These are phyloP conservation scores for Drosophila mayri DNA, from an alignment of 1,140 invertebrate species.

Conservation along the genomic window DNA sequence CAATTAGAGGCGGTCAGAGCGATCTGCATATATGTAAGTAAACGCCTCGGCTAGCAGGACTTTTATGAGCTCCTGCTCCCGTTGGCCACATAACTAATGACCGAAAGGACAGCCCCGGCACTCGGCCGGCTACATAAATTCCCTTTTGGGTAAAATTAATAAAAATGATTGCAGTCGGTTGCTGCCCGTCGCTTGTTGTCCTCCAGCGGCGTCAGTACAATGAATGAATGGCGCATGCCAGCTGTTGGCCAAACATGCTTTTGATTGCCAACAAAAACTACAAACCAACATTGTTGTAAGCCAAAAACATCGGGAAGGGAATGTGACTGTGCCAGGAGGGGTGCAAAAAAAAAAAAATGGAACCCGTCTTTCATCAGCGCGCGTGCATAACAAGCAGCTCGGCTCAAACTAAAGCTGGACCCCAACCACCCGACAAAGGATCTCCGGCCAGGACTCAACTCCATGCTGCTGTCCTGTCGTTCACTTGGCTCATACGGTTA, in stretches of 20 bases:
- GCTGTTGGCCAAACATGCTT: slow-evolving; percentile 81
- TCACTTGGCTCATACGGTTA: slow-evolving; percentile 57
- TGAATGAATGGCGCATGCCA: slow-evolving; percentile 82
- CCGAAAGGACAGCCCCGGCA: slow-evolving; percentile 35
- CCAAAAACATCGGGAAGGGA: slow-evolving; percentile 20
- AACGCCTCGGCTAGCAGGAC: slow-evolving; percentile 6
- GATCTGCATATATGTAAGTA: slow-evolving; percentile 49
- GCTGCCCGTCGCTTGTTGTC: slow-evolving; percentile 45
- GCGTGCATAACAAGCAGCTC: slow-evolving; percentile 75
- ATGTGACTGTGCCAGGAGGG: slow-evolving; percentile 1
- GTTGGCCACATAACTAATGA: slow-evolving; percentile 72
- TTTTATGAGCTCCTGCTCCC: slow-evolving; percentile 62
- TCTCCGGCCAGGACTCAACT: slow-evolving; percentile 24
- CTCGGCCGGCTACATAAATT: slow-evolving; percentile 70
- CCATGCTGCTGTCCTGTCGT: slow-evolving; percentile 34
- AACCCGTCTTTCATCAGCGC: slow-evolving; percentile 73
- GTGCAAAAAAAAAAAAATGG: slow-evolving; percentile 26
- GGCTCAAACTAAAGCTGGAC: slow-evolving; percentile 55
- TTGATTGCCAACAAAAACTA: slow-evolving; percentile 70
- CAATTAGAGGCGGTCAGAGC: slow-evolving; percentile 58
- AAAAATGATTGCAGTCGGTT: slow-evolving; percentile 78
- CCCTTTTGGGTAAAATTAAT: slow-evolving; percentile 80
- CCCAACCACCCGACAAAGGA: slow-evolving; percentile 32
- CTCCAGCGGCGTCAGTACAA: slow-evolving; percentile 42
- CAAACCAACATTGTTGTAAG: slow-evolving; percentile 47